Conservation (phyloP, 1,140 invertebrate species). For the Drosophila chauvacae region DNA sequence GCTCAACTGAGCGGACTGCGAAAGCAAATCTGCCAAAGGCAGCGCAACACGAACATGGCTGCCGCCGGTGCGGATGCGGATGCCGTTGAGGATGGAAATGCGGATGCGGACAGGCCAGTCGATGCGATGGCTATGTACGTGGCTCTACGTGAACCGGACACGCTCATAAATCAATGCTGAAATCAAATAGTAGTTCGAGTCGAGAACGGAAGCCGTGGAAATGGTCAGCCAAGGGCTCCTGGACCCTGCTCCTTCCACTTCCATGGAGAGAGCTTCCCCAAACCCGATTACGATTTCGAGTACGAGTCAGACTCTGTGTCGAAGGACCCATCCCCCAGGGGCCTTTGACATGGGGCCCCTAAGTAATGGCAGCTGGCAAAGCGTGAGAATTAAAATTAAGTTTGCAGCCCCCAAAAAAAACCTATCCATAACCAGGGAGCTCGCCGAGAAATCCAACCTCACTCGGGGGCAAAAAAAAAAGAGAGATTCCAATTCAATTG, state of each 20-base stretch:
- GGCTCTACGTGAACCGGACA: conserved; percentile 75
- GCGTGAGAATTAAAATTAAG: conserved; percentile 78
- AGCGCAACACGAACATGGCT: conserved; percentile 44
- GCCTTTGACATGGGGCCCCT: conserved; percentile 65
- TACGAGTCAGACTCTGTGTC: neutral
- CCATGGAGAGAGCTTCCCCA: neutral
- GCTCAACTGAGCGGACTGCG: conserved; percentile 45
- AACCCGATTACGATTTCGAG: neutral
- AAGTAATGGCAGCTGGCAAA: conserved; percentile 63
- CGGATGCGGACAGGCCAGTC: conserved; percentile 19
- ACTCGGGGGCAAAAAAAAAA: conserved; percentile 19
- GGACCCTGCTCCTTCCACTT: neutral
- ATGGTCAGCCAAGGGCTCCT: conserved; percentile 64
- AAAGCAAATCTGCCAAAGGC: conserved; percentile 75
- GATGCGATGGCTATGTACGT: conserved; percentile 50
- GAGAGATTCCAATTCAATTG: conserved; percentile 32
- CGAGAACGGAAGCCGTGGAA: conserved; percentile 67
- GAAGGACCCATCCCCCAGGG: neutral
- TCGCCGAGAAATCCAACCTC: conserved; percentile 12
- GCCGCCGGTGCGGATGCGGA: conserved; percentile 27
- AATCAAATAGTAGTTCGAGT: conserved; percentile 78
- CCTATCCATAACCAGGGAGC: conserved; percentile 18
- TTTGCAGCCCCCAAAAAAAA: conserved; percentile 40
- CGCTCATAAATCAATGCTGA: conserved; percentile 82
- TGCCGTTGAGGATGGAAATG: conserved; percentile 13